Evolutionary conservation across 2,113 vertebrate species (phyloP).

Genomic region (Mirounga angustirostris): DNA sequence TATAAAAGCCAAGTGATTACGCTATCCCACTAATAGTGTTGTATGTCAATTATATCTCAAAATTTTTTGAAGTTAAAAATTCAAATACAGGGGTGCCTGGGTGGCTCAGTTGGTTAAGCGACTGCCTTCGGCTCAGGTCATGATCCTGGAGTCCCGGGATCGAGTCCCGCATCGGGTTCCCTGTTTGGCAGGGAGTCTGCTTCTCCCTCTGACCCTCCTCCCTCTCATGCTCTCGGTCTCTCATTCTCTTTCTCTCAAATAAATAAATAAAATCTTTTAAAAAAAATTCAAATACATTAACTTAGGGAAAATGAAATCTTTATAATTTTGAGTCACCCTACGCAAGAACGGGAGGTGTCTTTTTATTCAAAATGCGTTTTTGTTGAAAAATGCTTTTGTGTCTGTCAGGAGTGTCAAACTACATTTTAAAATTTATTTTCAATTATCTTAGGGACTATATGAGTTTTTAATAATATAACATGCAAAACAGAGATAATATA

Average conservation of each 20-base stretch:
- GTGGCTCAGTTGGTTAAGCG: too few relatives aligned
- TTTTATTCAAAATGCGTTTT: not conserved
- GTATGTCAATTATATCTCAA: not conserved
- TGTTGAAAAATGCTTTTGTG: not conserved
- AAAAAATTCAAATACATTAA: not conserved
- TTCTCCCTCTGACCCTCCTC: too few relatives aligned
- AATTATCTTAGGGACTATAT: not conserved
- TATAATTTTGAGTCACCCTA: not conserved
- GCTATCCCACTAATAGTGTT: not conserved
- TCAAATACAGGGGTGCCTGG: not conserved
- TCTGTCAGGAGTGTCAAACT: not conserved
- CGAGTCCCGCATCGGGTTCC: too few relatives aligned
- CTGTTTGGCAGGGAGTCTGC: too few relatives aligned
- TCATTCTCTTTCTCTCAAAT: too few relatives aligned
- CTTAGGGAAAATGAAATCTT: not conserved
- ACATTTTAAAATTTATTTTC: slow-evolving; percentile 52
- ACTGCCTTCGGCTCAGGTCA: too few relatives aligned
- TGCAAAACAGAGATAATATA: not conserved
- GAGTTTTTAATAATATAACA: not conserved
- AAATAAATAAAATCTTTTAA: too few relatives aligned
- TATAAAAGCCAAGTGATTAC: not conserved
- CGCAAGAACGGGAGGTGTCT: not conserved
- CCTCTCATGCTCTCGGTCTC: too few relatives aligned
- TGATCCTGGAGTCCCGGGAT: too few relatives aligned
- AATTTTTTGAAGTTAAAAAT: not conserved